phyloP scores from a whole-genome alignment of 1,140 invertebrate species.

The Proctacanthus coquilletti region DNA sequence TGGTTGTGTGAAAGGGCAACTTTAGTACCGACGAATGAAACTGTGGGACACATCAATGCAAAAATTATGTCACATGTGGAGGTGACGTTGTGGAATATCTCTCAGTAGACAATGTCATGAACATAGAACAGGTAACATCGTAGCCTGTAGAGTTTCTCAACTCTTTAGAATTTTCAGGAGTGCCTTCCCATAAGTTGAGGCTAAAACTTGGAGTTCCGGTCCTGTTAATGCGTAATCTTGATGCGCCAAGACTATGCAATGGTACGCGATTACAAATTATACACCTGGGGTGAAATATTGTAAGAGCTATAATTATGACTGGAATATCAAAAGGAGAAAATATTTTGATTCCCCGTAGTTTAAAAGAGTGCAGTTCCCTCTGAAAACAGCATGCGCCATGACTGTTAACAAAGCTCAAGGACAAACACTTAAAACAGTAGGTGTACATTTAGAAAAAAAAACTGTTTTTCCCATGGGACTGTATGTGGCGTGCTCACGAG shows the following conservation, averaged over 20 bases:
- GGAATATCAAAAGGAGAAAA: slow-evolving; percentile 17
- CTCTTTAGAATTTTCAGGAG: slow-evolving; percentile 13
- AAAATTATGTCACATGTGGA: slow-evolving; percentile 15
- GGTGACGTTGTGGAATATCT: slow-evolving; percentile 11
- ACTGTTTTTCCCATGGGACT: slow-evolving; percentile 10
- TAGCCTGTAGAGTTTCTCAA: slow-evolving; percentile 13
- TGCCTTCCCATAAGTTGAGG: slow-evolving; percentile 10
- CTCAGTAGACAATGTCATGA: slow-evolving; percentile 14
- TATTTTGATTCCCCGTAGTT: slow-evolving; percentile 21
- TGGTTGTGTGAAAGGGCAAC: too few relatives aligned
- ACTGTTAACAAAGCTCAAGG: slow-evolving; percentile 41
- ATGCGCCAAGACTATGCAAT: slow-evolving; percentile 24
- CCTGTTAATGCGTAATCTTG: slow-evolving; percentile 30
- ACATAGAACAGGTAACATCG: slow-evolving; percentile 12
- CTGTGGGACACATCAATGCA: slow-evolving; percentile 13
- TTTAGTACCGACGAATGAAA: slow-evolving; percentile 19
- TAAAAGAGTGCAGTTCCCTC: slow-evolving; percentile 13
- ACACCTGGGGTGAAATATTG: slow-evolving; percentile 12
- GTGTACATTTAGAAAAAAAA: slow-evolving; percentile 19
- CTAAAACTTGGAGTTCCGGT: slow-evolving; percentile 18
- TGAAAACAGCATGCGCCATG: slow-evolving; percentile 33
- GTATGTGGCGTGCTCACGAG: slow-evolving; percentile 17
- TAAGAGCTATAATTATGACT: slow-evolving; percentile 21
- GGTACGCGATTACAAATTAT: slow-evolving; percentile 21
- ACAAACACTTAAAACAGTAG: slow-evolving; percentile 25